A percentile compares a stretch with the other conserved stretches of the same genome.
phyloP scores from a whole-genome alignment of 30 jellyfish, hydroid and myxozoan species.

The Morbakka virulenta region DNA sequence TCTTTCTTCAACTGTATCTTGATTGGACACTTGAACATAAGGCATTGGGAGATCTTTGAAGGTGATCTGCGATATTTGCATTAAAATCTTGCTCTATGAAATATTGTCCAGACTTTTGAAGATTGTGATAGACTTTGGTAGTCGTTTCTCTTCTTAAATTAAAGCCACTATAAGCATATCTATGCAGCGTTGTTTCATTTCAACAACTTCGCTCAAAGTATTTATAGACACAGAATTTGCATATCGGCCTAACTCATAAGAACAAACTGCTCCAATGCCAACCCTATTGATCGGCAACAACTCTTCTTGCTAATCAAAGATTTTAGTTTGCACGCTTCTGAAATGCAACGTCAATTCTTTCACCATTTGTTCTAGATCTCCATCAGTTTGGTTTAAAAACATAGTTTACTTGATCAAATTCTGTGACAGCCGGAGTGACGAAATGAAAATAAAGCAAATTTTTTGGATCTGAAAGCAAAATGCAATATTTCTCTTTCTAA shows the following conservation, averaged over 20 bases:
- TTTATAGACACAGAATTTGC: neutral
- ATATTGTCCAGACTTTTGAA: conserved; percentile 56
- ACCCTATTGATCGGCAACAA: conserved; percentile 9
- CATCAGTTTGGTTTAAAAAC: conserved; percentile 49
- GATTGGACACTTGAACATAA: conserved; percentile 27
- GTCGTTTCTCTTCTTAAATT: conserved; percentile 48
- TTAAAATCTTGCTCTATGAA: conserved; percentile 28
- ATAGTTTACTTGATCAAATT: conserved; percentile 40
- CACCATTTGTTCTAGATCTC: conserved; percentile 48
- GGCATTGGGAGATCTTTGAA: conserved; percentile 54
- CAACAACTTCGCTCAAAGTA: neutral
- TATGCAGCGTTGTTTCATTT: conserved; percentile 26
- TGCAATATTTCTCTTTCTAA: conserved; percentile 46
- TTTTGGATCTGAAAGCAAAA: conserved; percentile 44
- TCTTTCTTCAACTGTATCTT: conserved; percentile 25
- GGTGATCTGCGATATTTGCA: conserved; percentile 41
- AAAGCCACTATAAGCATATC: conserved; percentile 45
- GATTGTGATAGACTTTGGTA: conserved; percentile 37
- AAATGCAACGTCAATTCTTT: conserved; percentile 36
- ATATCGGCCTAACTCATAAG: conserved; percentile 10
- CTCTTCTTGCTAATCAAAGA: conserved; percentile 18
- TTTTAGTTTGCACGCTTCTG: conserved; percentile 27
- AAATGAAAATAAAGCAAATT: conserved; percentile 40
- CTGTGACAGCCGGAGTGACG: conserved; percentile 42
- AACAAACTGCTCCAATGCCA: conserved; percentile 42